Evolutionary conservation across 2,888 invertebrate species (phyloP), one percentile per base, ranked within the genome.

Genomic region (Drosophila nigricruria): DNA sequence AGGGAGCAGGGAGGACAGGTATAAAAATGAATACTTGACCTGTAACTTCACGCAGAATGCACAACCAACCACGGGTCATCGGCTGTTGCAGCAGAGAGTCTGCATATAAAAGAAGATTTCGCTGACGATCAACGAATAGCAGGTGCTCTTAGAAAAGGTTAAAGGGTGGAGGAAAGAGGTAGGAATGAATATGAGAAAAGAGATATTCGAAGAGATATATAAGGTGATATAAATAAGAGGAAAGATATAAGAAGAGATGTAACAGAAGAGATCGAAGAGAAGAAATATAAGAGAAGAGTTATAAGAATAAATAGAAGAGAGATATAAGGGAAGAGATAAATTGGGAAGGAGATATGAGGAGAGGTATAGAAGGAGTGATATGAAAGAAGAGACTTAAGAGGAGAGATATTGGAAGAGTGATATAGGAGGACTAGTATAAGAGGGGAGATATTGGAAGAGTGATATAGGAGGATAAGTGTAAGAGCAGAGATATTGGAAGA

Each of bases 1-100:
- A 53, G n/a, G n/a, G n/a, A n/a, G n/a, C n/a, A 60, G 38, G 30
- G 23, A 3, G 12, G 32, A 43, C 43, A 57, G 47, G 58, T 47
- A 66, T 53, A 30, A 62, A 50, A 77, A 71, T 79, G 69, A 73
- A 81, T 85, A 77, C 88, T 82, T 85, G 85, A 88, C 85, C 79
- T 68, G 85, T 57, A 73, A 82, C 59, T 79, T 73, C 14, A 53
- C 60, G 58, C 49, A 77, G 62, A 49, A 58, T 63, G 56, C 56
- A 49, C 62, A 70, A 77, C 63, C 62, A 70, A 77, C 63, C 25
- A 40, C 59, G 43, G 56, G 38, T 18, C 18, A 47, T 16, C 40
- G 52, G 50, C 58, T 43, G 63, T 47, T 49, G 57, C 58, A 45
- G 52, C 62, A 34, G 36, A 27, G n/a, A 50, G 47, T 66, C 27